Evolutionary conservation across 2,797 vertebrate species (phyloP).

Genomic region (Cirrhinus mrigala): DNA sequence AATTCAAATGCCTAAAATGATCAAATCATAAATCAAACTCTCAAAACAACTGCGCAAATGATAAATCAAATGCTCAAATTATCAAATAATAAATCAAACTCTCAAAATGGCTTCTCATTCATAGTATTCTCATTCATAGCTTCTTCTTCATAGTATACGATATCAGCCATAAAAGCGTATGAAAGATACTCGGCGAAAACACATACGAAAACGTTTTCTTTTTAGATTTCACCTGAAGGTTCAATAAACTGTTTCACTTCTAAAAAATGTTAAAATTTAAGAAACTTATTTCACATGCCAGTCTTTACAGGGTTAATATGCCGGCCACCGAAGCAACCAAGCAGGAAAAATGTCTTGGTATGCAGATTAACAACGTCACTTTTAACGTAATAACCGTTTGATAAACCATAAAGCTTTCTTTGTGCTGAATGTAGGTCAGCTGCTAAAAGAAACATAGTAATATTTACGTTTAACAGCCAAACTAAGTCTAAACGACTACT

Average conservation of each 20-base stretch:
- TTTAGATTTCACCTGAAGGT: too few species aligned
- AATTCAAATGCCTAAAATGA: too few species aligned
- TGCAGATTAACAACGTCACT: not conserved
- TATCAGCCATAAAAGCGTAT: not conserved
- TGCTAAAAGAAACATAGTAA: not conserved
- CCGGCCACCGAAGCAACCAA: not conserved
- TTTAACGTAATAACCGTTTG: not conserved
- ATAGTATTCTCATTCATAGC: too few species aligned
- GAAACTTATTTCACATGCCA: not conserved
- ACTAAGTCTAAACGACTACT: not conserved
- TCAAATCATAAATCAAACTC: too few species aligned
- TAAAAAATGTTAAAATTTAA: not conserved
- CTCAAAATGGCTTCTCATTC: too few species aligned
- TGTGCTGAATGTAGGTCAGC: slow-evolving; percentile 22
- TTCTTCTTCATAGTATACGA: not conserved
- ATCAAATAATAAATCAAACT: too few species aligned
- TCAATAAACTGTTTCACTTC: not conserved
- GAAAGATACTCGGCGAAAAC: not conserved
- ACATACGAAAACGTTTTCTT: too few species aligned
- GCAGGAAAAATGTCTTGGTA: not conserved
- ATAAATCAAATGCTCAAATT: too few species aligned
- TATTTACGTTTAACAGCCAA: not conserved
- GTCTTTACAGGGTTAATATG: not conserved
- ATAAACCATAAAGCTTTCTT: slow-evolving; percentile 38
- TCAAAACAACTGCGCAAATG: too few species aligned